Conservation (phyloP, 2,797 vertebrate species). For the Notolabrus celidotus region DNA sequence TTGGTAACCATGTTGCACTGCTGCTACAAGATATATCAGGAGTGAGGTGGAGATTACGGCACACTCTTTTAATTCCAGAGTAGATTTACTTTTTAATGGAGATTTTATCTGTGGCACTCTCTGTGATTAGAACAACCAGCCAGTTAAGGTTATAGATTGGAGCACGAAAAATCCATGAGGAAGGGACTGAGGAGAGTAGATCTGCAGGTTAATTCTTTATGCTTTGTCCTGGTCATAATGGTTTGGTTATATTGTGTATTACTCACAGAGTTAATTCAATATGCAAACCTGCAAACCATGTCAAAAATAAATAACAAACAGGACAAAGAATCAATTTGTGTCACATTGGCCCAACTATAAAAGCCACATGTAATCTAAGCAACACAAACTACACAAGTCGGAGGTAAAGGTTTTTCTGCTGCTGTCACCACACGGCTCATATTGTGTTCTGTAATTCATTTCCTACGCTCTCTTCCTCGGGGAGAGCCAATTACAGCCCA, state of each 20-base stretch:
- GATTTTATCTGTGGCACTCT: neutral
- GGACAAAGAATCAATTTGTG: neutral
- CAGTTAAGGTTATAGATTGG: too few relatives aligned
- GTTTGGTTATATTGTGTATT: too few relatives aligned
- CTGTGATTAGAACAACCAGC: neutral
- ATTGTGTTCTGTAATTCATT: constrained; percentile 49
- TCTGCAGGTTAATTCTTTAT: too few relatives aligned
- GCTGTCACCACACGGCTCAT: constrained; percentile 26
- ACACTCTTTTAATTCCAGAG: neutral
- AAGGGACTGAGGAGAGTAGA: neutral
- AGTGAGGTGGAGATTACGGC: neutral
- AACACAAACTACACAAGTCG: neutral
- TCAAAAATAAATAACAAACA: neutral
- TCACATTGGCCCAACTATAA: neutral
- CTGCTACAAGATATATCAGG: neutral
- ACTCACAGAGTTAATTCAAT: too few relatives aligned
- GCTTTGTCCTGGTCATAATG: too few relatives aligned
- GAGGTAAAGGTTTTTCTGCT: constrained; percentile 23
- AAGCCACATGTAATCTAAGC: neutral
- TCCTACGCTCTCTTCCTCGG: constrained; percentile 55
- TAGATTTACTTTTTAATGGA: neutral
- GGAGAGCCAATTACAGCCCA: constrained; percentile 76
- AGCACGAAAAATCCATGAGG: too few relatives aligned
- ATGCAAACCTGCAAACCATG: neutral
- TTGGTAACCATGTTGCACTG: neutral